Percentiles rank a stretch among this genome's conserved stretches.
Evolutionary conservation across 2,113 vertebrate species (phyloP).

Genomic region (Crotalus tigris): DNA sequence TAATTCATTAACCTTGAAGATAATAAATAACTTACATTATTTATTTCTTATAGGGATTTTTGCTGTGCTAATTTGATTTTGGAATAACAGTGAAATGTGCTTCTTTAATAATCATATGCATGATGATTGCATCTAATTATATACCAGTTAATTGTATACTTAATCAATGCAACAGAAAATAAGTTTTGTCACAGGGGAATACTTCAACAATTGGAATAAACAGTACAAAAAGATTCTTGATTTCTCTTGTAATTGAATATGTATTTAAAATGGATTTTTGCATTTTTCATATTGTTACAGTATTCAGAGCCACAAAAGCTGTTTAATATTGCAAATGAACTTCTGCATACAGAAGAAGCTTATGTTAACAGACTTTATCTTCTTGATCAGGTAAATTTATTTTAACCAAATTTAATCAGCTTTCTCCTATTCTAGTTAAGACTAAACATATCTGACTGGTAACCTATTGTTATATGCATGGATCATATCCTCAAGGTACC

Average conservation of each 20-base stretch:
- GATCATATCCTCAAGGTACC: not conserved
- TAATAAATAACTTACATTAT: not conserved
- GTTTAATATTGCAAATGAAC: conserved; percentile 91
- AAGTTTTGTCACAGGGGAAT: not conserved
- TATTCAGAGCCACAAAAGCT: conserved; percentile 84
- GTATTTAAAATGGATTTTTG: not conserved
- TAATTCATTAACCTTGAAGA: not conserved
- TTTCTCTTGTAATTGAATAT: not conserved
- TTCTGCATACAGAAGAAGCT: conserved; percentile 92
- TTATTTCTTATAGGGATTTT: not conserved
- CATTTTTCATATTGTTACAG: conserved; percentile 60
- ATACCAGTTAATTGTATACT: not conserved
- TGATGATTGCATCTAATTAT: not conserved
- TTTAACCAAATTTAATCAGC: not conserved
- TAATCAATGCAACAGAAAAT: not conserved
- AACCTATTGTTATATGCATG: not conserved
- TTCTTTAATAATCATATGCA: not conserved
- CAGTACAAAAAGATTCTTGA: not conserved
- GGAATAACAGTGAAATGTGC: conserved; percentile 16
- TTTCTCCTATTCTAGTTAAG: not conserved
- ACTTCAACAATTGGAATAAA: conserved; percentile 5
- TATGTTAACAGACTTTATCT: conserved; percentile 92
- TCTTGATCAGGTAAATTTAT: conserved; percentile 86
- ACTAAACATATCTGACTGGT: not conserved
- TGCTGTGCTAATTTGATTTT: conserved; percentile 8